Conservation (phyloP, 2,113 vertebrate species). For the Austrofundulus limnaeus region DNA sequence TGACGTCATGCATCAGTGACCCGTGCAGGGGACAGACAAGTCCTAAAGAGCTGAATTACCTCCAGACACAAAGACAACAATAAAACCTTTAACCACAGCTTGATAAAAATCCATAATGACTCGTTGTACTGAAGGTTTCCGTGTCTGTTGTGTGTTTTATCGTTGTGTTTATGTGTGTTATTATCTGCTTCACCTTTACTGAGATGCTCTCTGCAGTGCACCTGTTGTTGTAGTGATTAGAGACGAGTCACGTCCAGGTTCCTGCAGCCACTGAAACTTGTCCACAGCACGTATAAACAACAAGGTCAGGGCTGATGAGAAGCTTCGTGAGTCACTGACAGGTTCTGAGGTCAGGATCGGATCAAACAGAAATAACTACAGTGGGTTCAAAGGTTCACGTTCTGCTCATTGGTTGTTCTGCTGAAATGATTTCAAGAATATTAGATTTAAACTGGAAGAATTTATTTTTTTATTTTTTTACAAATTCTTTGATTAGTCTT, state of each 20-base stretch:
- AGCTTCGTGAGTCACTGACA: conserved; percentile 24
- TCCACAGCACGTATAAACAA: conserved; percentile 16
- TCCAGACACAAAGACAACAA: conserved; percentile 28
- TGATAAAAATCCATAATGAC: conserved; percentile 32
- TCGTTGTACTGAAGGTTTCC: conserved; percentile 18
- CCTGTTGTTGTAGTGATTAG: conserved; percentile 43
- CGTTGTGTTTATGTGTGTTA: conserved; percentile 29
- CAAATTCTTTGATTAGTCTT: too few relatives aligned
- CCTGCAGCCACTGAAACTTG: conserved; percentile 9
- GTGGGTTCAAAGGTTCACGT: not conserved
- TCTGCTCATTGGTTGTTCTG: not conserved
- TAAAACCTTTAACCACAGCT: conserved; percentile 35
- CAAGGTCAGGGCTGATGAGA: conserved; percentile 6
- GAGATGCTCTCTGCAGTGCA: conserved; percentile 38
- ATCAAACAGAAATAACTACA: not conserved
- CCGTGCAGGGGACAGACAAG: conserved; percentile 23
- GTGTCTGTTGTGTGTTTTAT: conserved; percentile 9
- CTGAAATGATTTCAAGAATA: not conserved
- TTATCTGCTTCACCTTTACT: conserved; percentile 16
- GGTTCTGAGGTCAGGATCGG: conserved; percentile 10
- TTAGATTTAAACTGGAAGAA: not conserved
- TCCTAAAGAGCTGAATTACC: conserved; percentile 48
- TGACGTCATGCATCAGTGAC: conserved; percentile 19
- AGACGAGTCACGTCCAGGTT: not conserved
- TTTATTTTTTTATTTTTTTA: too few relatives aligned